Evolutionary conservation across 2,113 vertebrate species (phyloP), one percentile per base, ranked within the genome.

Genomic region (Porphyrio hochstetteri): DNA sequence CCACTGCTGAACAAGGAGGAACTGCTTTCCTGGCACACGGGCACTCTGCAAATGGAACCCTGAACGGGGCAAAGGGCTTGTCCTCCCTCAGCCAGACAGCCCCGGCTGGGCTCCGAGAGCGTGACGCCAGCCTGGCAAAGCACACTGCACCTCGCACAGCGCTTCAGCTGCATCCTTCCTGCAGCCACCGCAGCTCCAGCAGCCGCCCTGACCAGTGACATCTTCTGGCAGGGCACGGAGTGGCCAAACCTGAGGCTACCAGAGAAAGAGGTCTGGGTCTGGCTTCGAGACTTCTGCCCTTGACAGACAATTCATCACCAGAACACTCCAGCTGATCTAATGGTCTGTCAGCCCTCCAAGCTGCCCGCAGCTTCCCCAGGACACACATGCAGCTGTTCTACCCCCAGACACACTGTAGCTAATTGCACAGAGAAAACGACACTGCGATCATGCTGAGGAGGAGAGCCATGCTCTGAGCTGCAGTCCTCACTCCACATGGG

Each of bases 81-180:
- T 16, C 20, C 50, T 50, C 25, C 61, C 25, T 31, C 21, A 19
- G 36, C 46, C 76, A 81, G 67, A 13, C 38, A 46, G 48, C n/a
- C 23, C 64, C 11, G 0, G n/a, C 2, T 0, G 24, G 68, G 50
- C 35, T 33, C 27, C n/a, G n/a, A n/a, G 40, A 42, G 40, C 14
- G 40, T 42, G 40, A 42, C 40, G 14, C 40, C 40, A 42, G 40
- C 40, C 11, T 17, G 16, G 16, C 16, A 44, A 17, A 44, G 42
- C 42, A 44, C 42, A 44, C 42, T 44, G 42, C 42, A 44, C 42
- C 42, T 44, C 42, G 7, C 42, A 44, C 42, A 44, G 42, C 42
- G 6, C 42, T 44, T 44, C 42, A 44, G 42, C 42, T 44, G 42
- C 42, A 44, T 44, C 42, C 42, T 44, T 17, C 42, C 16, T 44